These are phyloP conservation scores for Drosophila littoralis DNA, from an alignment of 1,140 invertebrate species.

Conservation along the genomic window DNA sequence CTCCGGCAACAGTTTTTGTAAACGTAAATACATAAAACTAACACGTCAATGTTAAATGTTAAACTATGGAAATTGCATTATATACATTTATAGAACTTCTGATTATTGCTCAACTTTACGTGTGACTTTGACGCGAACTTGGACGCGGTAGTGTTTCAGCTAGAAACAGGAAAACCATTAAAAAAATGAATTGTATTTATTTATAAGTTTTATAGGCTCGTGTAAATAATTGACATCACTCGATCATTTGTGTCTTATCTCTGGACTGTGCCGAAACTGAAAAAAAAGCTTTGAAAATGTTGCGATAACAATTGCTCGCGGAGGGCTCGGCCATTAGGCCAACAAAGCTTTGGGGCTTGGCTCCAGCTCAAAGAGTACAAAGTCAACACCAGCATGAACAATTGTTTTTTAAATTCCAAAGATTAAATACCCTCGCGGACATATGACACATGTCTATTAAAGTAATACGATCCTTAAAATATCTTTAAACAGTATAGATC, in stretches of 20 bases:
- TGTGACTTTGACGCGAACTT: conserved; percentile 23
- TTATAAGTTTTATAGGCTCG: neutral
- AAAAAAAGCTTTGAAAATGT: conserved; percentile 23
- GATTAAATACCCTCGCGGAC: too few species aligned
- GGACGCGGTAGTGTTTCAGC: conserved; percentile 1
- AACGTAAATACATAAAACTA: neutral
- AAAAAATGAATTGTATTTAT: conserved; percentile 6
- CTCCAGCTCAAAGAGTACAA: conserved; percentile 54
- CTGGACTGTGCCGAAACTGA: conserved; percentile 2
- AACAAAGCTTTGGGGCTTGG: conserved; percentile 32
- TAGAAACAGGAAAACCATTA: conserved; percentile 23
- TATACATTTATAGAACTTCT: neutral
- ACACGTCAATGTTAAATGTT: neutral
- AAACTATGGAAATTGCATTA: neutral
- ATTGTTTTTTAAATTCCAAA: conserved; percentile 3
- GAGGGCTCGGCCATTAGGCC: conserved; percentile 63
- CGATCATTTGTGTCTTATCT: conserved; percentile 28
- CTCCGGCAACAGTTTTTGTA: neutral
- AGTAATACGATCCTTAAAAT: too few species aligned
- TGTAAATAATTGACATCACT: conserved; percentile 48
- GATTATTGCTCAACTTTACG: neutral
- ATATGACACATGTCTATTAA: too few species aligned
- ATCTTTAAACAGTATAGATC: too few species aligned
- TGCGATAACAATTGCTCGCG: conserved; percentile 34
- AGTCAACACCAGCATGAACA: conserved; percentile 51